phyloP scores from a whole-genome alignment of 2,113 vertebrate species.

The Eulemur macaco region DNA sequence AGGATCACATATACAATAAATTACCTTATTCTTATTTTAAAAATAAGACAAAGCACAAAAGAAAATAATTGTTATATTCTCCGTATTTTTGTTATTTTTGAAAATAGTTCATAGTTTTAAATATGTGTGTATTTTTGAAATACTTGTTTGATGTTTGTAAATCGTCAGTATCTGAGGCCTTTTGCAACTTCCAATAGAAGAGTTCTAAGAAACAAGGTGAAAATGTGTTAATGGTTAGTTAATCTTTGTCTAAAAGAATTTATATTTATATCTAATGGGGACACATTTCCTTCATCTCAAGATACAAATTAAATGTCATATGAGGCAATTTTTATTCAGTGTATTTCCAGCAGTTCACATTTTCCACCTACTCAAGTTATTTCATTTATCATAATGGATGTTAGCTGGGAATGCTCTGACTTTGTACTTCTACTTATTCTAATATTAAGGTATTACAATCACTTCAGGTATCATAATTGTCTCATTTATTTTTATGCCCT shows the following conservation, averaged over 20 bases:
- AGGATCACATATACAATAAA: not conserved
- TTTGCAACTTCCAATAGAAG: not conserved
- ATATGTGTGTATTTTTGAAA: not conserved
- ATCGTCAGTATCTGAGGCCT: not conserved
- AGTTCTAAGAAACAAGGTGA: slow-evolving; percentile 8
- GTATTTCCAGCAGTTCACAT: not conserved
- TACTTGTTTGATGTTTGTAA: not conserved
- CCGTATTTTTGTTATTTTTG: not conserved
- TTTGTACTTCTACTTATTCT: not conserved
- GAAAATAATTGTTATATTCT: not conserved
- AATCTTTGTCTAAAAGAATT: not conserved
- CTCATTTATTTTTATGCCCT: not conserved
- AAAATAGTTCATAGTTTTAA: not conserved
- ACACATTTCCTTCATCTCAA: not conserved
- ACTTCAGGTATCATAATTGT: not conserved
- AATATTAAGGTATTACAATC: not conserved
- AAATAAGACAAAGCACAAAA: slow-evolving; percentile 9
- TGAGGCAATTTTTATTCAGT: not conserved
- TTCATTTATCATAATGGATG: not conserved
- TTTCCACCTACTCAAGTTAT: not conserved
- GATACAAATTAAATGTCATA: not conserved
- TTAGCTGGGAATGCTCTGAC: not conserved
- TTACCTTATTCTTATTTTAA: not conserved
- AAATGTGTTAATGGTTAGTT: slow-evolving; percentile 13
- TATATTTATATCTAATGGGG: not conserved